phyloP scores from a whole-genome alignment of 2,113 vertebrate genomes.

The Tachuris rubrigastra region DNA sequence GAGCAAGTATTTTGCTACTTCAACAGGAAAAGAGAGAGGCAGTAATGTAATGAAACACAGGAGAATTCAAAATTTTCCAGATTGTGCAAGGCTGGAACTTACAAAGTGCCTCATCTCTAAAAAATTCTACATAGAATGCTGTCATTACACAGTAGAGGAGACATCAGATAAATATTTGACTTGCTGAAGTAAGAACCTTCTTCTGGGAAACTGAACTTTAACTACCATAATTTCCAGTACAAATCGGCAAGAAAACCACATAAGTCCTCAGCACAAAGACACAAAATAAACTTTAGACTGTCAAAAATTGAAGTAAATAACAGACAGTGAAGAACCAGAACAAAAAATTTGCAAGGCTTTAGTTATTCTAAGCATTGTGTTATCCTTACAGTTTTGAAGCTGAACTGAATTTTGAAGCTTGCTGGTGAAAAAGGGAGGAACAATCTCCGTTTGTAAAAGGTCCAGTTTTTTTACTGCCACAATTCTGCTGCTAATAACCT shows the following conservation, averaged over 20 bases:
- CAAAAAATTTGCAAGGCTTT: neutral
- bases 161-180: neutral
- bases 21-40: neutral
- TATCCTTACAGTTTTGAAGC: neutral
- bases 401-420: neutral
- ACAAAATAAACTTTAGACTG: neutral
- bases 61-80: conserved; percentile 10
- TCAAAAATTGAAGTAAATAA: neutral
- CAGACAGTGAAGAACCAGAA: neutral
- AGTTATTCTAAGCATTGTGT: neutral
- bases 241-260: neutral
- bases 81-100: neutral
- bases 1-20: neutral
- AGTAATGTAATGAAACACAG: neutral
- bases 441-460: neutral
- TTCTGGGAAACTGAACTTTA: conserved; percentile 25
- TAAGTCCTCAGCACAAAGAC: neutral
- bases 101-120: neutral
- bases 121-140: neutral
- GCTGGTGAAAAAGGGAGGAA: neutral
- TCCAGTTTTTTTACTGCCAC: neutral
- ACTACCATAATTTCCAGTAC: neutral
- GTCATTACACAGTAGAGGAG: neutral
- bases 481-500: neutral
- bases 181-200: neutral